These are phyloP conservation scores for Callipepla squamata DNA, from an alignment of 2,113 vertebrate genomes.

Conservation along the genomic window DNA sequence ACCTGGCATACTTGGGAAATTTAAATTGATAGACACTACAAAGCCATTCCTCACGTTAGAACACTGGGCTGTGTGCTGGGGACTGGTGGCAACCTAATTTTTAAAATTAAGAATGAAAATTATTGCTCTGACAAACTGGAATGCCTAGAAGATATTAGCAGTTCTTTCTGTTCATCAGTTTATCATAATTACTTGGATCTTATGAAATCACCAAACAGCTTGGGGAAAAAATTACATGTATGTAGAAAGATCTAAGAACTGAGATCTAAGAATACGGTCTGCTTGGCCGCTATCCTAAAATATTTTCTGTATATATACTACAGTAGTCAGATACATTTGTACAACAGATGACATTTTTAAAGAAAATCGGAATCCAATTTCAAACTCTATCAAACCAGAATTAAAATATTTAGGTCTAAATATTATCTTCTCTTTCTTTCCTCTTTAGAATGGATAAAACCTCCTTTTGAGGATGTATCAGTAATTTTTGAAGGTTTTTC, in stretches of 20 bases:
- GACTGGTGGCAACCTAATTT: background rate
- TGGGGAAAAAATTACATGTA: background rate
- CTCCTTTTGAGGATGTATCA: background rate
- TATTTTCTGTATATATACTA: background rate
- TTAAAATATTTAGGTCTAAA: background rate
- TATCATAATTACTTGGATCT: background rate
- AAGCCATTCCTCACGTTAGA: background rate
- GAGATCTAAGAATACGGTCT: background rate
- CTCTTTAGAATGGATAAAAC: slow-evolving; percentile 5
- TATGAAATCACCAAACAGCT: background rate
- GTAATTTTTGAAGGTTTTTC: slow-evolving; percentile 2
- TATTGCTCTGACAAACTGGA: background rate
- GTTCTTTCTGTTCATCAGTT: background rate
- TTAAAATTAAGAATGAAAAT: background rate
- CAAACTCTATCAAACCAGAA: background rate
- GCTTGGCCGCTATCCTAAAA: background rate
- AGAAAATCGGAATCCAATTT: background rate
- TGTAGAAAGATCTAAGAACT: background rate
- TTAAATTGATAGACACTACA: background rate
- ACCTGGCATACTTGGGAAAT: background rate
- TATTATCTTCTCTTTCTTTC: background rate
- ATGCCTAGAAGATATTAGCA: background rate
- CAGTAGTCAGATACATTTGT: background rate
- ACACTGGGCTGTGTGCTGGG: too few relatives aligned
- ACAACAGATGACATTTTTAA: rapidly evolving